These are phyloP conservation scores for Leptodactylus fuscus DNA, from an alignment of 2,113 vertebrate species.

Conservation along the genomic window DNA sequence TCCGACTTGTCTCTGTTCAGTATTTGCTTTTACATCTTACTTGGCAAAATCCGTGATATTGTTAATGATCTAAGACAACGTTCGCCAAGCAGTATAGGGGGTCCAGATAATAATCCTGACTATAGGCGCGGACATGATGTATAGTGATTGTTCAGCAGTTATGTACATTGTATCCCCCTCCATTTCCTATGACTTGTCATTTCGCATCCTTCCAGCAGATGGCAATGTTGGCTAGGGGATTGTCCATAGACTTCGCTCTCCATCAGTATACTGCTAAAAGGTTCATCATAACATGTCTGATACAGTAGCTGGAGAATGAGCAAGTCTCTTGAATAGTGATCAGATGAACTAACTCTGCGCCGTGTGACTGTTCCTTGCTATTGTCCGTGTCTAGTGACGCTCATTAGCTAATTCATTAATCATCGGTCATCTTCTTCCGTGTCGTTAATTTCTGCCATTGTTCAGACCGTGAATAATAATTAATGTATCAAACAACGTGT, in stretches of 20 bases:
- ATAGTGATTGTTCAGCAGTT: too few species aligned
- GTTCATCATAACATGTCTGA: slow-evolving; percentile 33
- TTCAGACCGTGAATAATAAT: slow-evolving; percentile 26
- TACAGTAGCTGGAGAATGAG: slow-evolving; percentile 30
- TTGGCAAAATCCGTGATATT: too few species aligned
- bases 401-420: slow-evolving; percentile 35
- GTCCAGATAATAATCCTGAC: too few species aligned
- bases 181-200: too few species aligned
- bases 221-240: slow-evolving; percentile 51
- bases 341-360: slow-evolving; percentile 19
- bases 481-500: not conserved
- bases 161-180: too few species aligned
- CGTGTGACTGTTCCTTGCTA: not conserved
- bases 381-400: slow-evolving; percentile 29
- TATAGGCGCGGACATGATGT: too few species aligned
- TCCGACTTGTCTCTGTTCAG: too few species aligned
- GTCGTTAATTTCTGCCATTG: not conserved
- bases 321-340: slow-evolving; percentile 42
- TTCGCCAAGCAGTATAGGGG: too few species aligned
- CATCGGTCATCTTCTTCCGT: not conserved
- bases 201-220: not conserved
- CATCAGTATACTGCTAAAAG: slow-evolving; percentile 25
- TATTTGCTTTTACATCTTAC: too few species aligned
- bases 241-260: not conserved
- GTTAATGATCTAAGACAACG: too few species aligned